Conservation (phyloP, 2,113 vertebrate genomes). For the Myanophis thanlyinensis region DNA sequence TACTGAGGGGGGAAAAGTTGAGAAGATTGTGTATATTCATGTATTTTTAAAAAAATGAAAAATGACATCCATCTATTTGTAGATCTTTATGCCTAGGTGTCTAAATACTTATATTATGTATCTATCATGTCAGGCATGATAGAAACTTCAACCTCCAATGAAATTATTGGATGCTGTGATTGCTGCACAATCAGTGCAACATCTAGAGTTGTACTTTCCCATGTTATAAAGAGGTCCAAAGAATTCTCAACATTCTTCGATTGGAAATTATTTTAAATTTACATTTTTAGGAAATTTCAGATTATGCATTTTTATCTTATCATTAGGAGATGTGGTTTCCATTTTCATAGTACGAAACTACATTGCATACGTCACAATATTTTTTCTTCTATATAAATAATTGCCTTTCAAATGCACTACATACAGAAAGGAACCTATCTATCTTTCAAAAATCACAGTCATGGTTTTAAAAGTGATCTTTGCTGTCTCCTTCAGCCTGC, state of each 20-base stretch:
- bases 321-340: neutral
- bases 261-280: neutral
- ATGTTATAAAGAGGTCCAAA: neutral
- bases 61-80: neutral
- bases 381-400: slow-evolving; percentile 5
- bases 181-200: neutral
- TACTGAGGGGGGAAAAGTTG: neutral
- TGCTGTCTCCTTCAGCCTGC: neutral
- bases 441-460: neutral
- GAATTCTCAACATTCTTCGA: neutral
- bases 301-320: neutral
- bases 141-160: neutral
- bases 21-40: neutral
- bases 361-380: neutral
- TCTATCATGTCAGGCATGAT: neutral
- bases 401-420: neutral
- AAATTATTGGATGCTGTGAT: neutral
- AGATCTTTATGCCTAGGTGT: neutral
- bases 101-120: neutral
- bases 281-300: neutral
- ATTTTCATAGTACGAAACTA: neutral
- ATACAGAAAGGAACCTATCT: neutral
- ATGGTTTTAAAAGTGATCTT: neutral
- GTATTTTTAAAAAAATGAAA: neutral
- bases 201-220: neutral